Evolutionary conservation across 2,888 invertebrate genomes (phyloP).

Genomic region (Apeira syringaria): DNA sequence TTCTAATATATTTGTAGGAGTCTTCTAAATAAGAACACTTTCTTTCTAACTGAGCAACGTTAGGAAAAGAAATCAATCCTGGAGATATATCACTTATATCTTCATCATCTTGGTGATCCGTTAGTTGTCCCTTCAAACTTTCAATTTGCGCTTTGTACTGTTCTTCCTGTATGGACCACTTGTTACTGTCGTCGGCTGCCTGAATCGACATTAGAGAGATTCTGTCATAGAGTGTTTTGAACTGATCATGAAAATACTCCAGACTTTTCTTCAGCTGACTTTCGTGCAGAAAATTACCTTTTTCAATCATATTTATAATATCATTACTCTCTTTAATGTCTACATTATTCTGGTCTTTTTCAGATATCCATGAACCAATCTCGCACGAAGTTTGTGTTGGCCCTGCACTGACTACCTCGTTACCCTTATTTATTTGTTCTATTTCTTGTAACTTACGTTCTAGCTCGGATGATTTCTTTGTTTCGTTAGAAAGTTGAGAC

Average conservation of each 20-base stretch:
- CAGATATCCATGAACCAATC: conserved; percentile 64
- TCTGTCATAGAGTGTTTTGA: conserved; percentile 68
- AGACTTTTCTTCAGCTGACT: conserved; percentile 59
- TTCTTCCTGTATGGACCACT: conserved; percentile 73
- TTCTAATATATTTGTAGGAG: conserved; percentile 67
- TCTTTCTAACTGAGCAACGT: conserved; percentile 51
- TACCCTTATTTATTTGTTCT: conserved; percentile 39
- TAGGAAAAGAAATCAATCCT: conserved; percentile 53
- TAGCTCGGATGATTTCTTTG: conserved; percentile 57
- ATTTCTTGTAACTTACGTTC: conserved; percentile 58
- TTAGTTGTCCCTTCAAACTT: conserved; percentile 58
- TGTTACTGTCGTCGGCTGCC: conserved; percentile 65
- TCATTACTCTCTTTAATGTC: conserved; percentile 50
- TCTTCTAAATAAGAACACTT: conserved; percentile 73
- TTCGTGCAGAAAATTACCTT: conserved; percentile 54
- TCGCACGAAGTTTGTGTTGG: conserved; percentile 41
- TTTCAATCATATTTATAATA: conserved; percentile 47
- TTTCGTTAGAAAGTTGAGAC: conserved; percentile 60
- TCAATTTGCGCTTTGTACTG: conserved; percentile 71
- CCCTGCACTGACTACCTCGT: conserved; percentile 24
- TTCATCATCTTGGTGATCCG: conserved; percentile 51
- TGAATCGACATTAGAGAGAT: conserved; percentile 67
- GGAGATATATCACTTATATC: conserved; percentile 66
- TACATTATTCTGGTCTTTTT: conserved; percentile 46
- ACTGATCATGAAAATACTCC: conserved; percentile 70